Percentiles rank a stretch among this genome's conserved stretches.
Conservation (phyloP, 2,113 vertebrate species). For the Anguilla japonica region DNA sequence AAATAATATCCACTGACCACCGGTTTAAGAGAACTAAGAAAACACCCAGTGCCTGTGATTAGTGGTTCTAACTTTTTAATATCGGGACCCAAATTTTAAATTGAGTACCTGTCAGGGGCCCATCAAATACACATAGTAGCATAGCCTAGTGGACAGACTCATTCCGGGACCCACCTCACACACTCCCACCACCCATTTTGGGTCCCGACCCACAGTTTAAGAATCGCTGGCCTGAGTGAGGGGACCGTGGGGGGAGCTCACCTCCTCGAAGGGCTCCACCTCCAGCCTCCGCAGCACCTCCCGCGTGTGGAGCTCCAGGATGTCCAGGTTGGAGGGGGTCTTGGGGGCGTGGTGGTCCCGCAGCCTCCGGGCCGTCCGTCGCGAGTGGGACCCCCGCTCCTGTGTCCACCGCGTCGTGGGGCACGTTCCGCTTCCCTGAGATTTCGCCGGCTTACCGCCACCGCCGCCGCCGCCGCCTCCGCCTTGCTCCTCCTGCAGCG, state of each 20-base stretch:
- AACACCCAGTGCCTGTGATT: no score
- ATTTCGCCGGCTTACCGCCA: constrained; percentile 81
- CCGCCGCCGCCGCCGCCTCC: constrained; percentile 64
- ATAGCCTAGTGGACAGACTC: background rate
- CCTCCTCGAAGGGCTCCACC: constrained; percentile 88
- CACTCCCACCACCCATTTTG: no score
- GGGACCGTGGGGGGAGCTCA: constrained; percentile 36
- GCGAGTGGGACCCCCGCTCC: constrained; percentile 80
- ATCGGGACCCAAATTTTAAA: no score
- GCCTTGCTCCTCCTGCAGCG: constrained; percentile 81
- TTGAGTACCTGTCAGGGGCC: no score
- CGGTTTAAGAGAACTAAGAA: background rate
- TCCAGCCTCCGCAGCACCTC: constrained; percentile 92
- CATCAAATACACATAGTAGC: no score
- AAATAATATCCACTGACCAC: background rate
- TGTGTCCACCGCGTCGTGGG: constrained; percentile 78
- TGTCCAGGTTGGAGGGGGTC: constrained; percentile 88
- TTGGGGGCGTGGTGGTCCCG: constrained; percentile 80
- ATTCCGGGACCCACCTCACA: background rate
- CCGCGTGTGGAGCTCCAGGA: constrained; percentile 90
- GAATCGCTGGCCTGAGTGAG: no score
- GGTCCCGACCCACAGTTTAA: no score
- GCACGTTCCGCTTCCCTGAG: constrained; percentile 86
- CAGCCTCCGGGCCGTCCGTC: constrained; percentile 80
- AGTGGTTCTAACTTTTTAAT: no score